Conservation (phyloP, 2,888 invertebrate genomes). For the Cyaniris semiargus region DNA sequence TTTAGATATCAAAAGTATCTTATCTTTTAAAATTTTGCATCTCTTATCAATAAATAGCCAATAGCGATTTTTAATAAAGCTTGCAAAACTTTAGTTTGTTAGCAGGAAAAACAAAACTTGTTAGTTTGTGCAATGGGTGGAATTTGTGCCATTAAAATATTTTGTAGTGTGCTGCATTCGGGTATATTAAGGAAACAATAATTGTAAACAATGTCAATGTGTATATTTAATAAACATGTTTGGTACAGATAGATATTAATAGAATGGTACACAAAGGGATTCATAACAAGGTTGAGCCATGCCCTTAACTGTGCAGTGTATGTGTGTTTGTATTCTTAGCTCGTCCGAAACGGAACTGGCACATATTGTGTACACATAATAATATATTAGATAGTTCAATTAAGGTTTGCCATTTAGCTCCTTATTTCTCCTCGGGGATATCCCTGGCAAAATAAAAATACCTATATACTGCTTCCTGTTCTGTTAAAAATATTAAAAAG, state of each 20-base stretch:
- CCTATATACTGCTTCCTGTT: background rate
- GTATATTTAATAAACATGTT: slow-evolving; percentile 44
- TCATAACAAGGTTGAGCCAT: slow-evolving; percentile 70
- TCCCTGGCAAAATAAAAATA: background rate
- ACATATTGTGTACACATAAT: slow-evolving; percentile 32
- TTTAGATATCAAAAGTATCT: background rate
- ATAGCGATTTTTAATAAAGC: slow-evolving; percentile 52
- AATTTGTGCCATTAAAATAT: slow-evolving; percentile 26
- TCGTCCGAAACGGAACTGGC: slow-evolving; percentile 34
- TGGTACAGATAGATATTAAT: slow-evolving; percentile 30
- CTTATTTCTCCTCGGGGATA: background rate
- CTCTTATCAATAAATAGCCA: slow-evolving; percentile 41
- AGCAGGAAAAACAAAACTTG: slow-evolving; percentile 55
- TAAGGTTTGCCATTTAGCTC: background rate
- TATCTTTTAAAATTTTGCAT: background rate
- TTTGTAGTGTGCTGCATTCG: slow-evolving; percentile 23
- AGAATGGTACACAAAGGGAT: slow-evolving; percentile 54
- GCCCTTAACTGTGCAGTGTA: slow-evolving; percentile 69
- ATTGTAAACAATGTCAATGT: slow-evolving; percentile 35
- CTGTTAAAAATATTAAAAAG: background rate
- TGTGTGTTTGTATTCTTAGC: slow-evolving; percentile 40
- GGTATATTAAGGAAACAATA: slow-evolving; percentile 26
- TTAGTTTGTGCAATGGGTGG: slow-evolving; percentile 43
- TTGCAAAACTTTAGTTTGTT: slow-evolving; percentile 69
- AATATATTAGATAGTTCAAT: slow-evolving; percentile 31